These are phyloP conservation scores for Leucozona laternaria DNA, from an alignment of 2,888 invertebrate genomes.

Conservation along the genomic window DNA sequence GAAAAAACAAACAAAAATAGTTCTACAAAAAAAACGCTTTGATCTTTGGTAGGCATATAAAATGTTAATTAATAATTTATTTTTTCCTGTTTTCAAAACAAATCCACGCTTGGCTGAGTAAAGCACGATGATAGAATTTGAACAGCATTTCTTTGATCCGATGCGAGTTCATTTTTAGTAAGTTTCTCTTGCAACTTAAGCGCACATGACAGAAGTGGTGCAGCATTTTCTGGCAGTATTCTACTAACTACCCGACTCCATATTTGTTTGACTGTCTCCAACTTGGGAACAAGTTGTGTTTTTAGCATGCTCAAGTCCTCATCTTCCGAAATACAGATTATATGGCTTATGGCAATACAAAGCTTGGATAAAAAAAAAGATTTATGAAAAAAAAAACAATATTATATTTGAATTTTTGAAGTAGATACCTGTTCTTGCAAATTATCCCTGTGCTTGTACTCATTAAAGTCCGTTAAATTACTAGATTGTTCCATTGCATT, in stretches of 20 bases:
- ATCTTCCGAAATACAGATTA: conserved; percentile 86
- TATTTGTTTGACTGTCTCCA: conserved; percentile 79
- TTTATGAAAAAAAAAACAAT: background rate
- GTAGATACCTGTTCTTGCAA: conserved; percentile 90
- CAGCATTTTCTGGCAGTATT: conserved; percentile 82
- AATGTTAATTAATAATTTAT: conserved; percentile 10
- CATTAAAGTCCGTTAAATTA: conserved; percentile 91
- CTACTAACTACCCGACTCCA: conserved; percentile 82
- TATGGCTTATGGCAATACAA: conserved; percentile 89
- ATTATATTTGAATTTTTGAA: conserved; percentile 19
- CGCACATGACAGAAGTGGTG: conserved; percentile 79
- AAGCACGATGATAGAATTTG: conserved; percentile 77
- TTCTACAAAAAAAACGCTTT: too few relatives aligned
- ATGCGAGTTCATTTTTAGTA: conserved; percentile 52
- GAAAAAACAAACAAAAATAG: too few relatives aligned
- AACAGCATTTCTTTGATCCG: conserved; percentile 76
- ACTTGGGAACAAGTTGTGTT: conserved; percentile 78
- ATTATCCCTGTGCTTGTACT: conserved; percentile 93
- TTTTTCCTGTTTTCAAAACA: conserved; percentile 47
- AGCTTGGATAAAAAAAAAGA: conserved; percentile 85
- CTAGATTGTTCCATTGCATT: conserved; percentile 91
- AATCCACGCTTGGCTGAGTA: conserved; percentile 66
- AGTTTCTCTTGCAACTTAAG: conserved; percentile 76
- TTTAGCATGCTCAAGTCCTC: conserved; percentile 86
- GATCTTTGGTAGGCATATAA: background rate